These are phyloP conservation scores for Callipepla californica DNA, from an alignment of 2,113 vertebrate species.

Conservation along the genomic window DNA sequence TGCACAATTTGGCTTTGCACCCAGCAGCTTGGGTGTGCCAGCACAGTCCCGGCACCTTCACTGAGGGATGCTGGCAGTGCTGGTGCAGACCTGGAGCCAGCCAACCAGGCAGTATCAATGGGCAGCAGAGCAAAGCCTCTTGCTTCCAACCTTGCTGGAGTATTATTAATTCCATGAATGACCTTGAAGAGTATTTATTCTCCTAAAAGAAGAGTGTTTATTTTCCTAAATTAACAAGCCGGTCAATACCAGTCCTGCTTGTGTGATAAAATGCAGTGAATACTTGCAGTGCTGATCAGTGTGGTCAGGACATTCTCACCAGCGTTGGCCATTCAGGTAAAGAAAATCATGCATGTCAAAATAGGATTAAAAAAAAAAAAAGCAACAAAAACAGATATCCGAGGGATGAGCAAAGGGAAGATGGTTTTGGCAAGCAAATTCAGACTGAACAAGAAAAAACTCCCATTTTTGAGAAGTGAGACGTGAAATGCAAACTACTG, in stretches of 20 bases:
- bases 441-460: neutral
- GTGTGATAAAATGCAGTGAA: conserved; percentile 47
- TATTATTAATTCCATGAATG: neutral
- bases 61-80: neutral
- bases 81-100: neutral
- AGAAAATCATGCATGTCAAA: neutral
- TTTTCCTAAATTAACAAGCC: conserved; percentile 54
- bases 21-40: neutral
- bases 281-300: conserved; percentile 36
- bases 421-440: neutral
- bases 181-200: conserved; percentile 36
- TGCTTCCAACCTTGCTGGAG: neutral
- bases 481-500: conserved; percentile 5
- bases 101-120: neutral
- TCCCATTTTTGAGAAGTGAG: neutral
- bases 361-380: neutral
- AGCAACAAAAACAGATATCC: neutral
- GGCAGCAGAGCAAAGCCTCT: neutral
- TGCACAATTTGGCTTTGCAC: neutral
- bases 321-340: conserved; percentile 6
- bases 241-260: conserved; percentile 41
- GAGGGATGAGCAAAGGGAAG: conserved; percentile 18
- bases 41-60: neutral
- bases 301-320: neutral
- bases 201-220: conserved; percentile 39